Conservation (phyloP, 2,113 vertebrate species). For the Protobothrops flavoviridis region DNA sequence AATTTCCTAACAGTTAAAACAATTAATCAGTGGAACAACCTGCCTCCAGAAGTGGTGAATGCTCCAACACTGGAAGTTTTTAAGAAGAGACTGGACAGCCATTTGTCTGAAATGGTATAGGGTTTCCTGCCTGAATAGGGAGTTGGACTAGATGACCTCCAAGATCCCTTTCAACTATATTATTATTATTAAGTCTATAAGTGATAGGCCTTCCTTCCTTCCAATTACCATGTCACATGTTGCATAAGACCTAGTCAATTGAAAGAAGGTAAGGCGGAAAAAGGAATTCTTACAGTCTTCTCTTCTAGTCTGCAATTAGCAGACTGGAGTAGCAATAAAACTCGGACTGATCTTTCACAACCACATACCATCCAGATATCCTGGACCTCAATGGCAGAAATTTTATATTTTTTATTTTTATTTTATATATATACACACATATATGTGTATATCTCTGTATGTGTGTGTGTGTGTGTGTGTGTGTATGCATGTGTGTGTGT, state of each 20-base stretch:
- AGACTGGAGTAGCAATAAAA: not conserved
- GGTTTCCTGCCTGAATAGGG: too few relatives aligned
- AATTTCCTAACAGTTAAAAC: too few relatives aligned
- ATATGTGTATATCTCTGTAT: too few relatives aligned
- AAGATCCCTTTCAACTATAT: too few relatives aligned
- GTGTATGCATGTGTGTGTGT: too few relatives aligned
- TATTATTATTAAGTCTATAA: not conserved
- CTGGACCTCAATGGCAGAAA: not conserved
- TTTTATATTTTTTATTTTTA: not conserved
- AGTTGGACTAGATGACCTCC: too few relatives aligned
- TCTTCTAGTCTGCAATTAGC: not conserved
- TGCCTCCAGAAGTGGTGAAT: too few relatives aligned
- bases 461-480: too few relatives aligned
- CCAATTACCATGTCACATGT: not conserved
- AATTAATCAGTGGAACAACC: too few relatives aligned
- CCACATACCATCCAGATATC: not conserved
- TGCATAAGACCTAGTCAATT: not conserved
- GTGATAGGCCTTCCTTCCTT: not conserved
- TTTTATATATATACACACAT: not conserved
- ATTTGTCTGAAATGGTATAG: too few relatives aligned
- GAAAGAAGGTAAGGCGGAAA: not conserved
- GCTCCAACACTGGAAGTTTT: too few relatives aligned
- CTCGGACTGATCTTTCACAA: not conserved
- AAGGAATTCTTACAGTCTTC: not conserved
- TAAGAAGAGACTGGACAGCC: too few relatives aligned